Percentiles rank a stretch among this genome's conserved stretches.
Evolutionary conservation across 2,888 invertebrate species (phyloP).

Genomic region (Tuberolachnus salignus): DNA sequence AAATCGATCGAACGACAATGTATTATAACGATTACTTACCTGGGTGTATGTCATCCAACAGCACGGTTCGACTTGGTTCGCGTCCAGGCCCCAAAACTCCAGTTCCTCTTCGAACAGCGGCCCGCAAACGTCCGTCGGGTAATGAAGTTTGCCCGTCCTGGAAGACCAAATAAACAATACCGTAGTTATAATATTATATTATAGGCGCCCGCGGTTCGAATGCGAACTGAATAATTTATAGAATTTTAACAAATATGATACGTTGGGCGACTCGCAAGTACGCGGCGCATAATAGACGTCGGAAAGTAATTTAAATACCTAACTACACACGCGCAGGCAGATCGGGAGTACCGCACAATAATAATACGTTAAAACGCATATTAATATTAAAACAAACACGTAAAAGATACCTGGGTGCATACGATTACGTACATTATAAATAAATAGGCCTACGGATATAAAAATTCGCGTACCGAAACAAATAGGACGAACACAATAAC

Average conservation of each 20-base stretch:
- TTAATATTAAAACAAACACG: no score
- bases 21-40: slow-evolving; percentile 65
- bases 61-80: slow-evolving; percentile 99
- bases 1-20: no score
- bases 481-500: no score
- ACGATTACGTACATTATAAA: no score
- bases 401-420: no score
- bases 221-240: slow-evolving; percentile 5
- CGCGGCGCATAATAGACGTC: neutral
- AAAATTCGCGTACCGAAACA: no score
- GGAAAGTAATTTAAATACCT: no score
- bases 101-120: slow-evolving; percentile 98
- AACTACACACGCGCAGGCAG: no score
- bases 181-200: neutral
- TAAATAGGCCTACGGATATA: no score
- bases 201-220: neutral
- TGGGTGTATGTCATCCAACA: slow-evolving; percentile 99
- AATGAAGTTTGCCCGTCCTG: slow-evolving; percentile 97
- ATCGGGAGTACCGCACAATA: no score
- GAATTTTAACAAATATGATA: neutral
- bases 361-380: no score
- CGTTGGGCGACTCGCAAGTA: no score
- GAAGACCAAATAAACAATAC: slow-evolving; percentile 59
- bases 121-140: slow-evolving; percentile 98
- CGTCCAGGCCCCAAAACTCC: slow-evolving; percentile 98